Evolutionary conservation across 2,888 invertebrate genomes (phyloP).

Genomic region (Drosophila prolongata): DNA sequence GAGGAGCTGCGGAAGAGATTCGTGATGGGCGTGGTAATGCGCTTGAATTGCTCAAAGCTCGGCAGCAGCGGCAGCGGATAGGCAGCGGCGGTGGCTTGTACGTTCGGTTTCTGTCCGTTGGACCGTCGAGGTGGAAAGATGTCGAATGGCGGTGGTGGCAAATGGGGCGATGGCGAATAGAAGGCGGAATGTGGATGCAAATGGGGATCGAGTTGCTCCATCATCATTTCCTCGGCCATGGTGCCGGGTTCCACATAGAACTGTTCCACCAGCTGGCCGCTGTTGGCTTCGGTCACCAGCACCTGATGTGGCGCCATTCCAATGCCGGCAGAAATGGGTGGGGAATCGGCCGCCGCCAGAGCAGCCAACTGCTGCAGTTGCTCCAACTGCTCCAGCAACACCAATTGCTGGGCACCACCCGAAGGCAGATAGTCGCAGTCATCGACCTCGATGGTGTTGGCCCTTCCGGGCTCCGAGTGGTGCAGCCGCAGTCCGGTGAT

Average conservation of each 20-base stretch:
- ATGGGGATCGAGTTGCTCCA: conserved; percentile 54
- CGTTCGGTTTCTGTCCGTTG: conserved; percentile 72
- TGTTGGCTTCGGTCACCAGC: conserved; percentile 79
- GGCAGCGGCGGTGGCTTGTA: conserved; percentile 61
- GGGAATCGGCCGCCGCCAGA: conserved; percentile 81
- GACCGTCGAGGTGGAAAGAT: conserved; percentile 70
- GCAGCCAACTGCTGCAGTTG: conserved; percentile 81
- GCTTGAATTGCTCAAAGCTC: conserved; percentile 82
- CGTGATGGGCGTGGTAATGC: conserved; percentile 82
- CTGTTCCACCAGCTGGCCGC: conserved; percentile 77
- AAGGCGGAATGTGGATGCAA: conserved; percentile 81
- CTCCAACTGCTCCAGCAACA: conserved; percentile 81
- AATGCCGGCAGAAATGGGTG: conserved; percentile 63
- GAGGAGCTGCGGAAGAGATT: conserved; percentile 83
- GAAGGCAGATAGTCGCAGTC: conserved; percentile 81
- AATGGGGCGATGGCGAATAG: conserved; percentile 77
- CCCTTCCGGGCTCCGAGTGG: conserved; percentile 80
- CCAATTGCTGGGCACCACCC: conserved; percentile 72
- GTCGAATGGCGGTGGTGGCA: conserved; percentile 49
- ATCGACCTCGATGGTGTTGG: conserved; percentile 83
- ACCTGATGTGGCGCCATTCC: conserved; percentile 71
- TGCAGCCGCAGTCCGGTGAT: conserved; percentile 60
- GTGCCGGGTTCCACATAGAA: conserved; percentile 76
- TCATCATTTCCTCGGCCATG: conserved; percentile 60
- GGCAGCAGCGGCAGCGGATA: conserved; percentile 64